Evolutionary conservation across 2,888 invertebrate species (phyloP).

Genomic region (Cordilura impudica): DNA sequence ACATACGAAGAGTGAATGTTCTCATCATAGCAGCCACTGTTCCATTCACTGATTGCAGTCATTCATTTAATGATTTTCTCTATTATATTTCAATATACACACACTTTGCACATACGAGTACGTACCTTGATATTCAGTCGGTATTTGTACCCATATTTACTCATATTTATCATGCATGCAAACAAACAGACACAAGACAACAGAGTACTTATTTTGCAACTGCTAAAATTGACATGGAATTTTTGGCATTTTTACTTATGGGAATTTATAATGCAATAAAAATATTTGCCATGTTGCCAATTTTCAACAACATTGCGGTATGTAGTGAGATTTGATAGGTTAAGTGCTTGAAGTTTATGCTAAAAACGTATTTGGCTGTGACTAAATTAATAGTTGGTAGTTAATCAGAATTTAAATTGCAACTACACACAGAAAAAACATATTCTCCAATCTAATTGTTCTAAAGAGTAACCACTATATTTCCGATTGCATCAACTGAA

Average conservation of each 20-base stretch:
- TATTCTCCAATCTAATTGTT: too few species aligned
- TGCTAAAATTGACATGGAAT: constrained; percentile 46
- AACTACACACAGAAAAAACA: too few species aligned
- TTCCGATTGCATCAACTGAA: too few species aligned
- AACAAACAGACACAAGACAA: neutral
- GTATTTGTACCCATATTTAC: neutral
- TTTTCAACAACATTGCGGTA: constrained; percentile 32
- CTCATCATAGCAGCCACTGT: constrained; percentile 3
- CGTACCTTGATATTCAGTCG: neutral
- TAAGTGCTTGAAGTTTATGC: constrained; percentile 16
- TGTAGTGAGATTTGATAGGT: constrained; percentile 11
- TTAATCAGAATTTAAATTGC: too few species aligned
- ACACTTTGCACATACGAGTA: neutral
- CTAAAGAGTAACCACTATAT: too few species aligned
- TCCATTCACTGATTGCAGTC: constrained; percentile 16
- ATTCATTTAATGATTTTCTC: neutral
- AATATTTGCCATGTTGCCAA: constrained; percentile 46
- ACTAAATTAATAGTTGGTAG: too few species aligned
- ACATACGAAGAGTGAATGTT: neutral
- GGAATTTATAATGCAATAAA: constrained; percentile 41
- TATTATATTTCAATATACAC: neutral
- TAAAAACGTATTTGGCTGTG: neutral
- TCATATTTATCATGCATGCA: neutral
- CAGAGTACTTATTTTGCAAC: constrained; percentile 6
- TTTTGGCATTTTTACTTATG: constrained; percentile 37